Evolutionary conservation across 2,888 invertebrate genomes (phyloP).

Genomic region (Eupithecia insigniata): DNA sequence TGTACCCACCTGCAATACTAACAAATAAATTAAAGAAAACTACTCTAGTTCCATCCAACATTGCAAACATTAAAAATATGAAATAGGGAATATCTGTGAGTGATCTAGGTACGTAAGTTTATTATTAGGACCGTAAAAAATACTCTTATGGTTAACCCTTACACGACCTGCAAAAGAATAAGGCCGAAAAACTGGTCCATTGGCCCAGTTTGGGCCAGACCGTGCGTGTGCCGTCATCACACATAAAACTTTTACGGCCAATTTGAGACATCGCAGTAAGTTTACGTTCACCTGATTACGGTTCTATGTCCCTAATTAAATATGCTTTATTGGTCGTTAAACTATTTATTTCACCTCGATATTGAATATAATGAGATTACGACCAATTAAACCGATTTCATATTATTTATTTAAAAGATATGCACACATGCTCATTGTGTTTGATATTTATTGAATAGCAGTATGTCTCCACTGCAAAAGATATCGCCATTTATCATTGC

Average conservation of each 20-base stretch:
- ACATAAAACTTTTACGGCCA: conserved; percentile 41
- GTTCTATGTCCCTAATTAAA: conserved; percentile 33
- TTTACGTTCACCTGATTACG: conserved; percentile 43
- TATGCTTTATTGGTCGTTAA: conserved; percentile 33
- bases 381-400: neutral
- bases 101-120: neutral
- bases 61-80: neutral
- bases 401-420: neutral
- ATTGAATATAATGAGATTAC: conserved; percentile 21
- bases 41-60: no score
- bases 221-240: conserved; percentile 35
- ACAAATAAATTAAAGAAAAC: neutral
- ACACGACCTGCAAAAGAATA: neutral
- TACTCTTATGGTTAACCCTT: neutral
- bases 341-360: conserved; percentile 30
- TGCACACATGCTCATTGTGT: neutral
- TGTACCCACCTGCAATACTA: neutral
- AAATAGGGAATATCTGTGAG: no score
- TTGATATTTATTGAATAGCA: neutral
- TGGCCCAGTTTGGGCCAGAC: conserved; percentile 12
- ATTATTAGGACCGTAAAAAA: neutral
- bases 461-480: neutral
- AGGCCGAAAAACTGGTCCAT: conserved; percentile 12
- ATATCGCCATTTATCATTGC: neutral
- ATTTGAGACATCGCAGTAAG: conserved; percentile 41